Evolutionary conservation across 1,140 invertebrate genomes (phyloP), one percentile per base, ranked within the genome.

Genomic region (Bathynomus jamesi): DNA sequence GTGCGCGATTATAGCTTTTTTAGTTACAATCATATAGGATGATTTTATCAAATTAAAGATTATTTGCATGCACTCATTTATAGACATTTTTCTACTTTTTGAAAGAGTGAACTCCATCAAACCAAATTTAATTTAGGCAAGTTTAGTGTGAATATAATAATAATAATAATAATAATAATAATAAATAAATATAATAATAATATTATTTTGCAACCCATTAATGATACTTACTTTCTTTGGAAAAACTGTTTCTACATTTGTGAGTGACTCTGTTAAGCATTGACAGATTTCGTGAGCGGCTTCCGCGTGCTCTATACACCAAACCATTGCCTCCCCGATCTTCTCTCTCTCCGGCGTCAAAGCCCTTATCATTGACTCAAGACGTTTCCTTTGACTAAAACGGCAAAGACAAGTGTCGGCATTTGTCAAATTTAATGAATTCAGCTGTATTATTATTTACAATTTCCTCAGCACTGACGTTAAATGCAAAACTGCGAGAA

Each of bases 251-350:
- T 87, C 85, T 29, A 88, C 80, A 79, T 91, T 93, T 11, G 89
- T 88, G 53, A 98, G 82, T 0, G 92, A 90, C 80, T 95, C 92
- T 7, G 86, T 85, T 71, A 99, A 89, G 81, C 93, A 96, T 75
- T 95, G 91, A 63, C 94, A 91, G 70, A 99, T 94, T 85, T 99
- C 96, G 80, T 96, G 92, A 24, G 93, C 93, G 63, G 95, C 93
- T 83, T 98, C 96, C 25, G 95, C 94, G 84, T 99, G 96, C 80
- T 99, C 96, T 70, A 99, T 91, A 83, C 96, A 99, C 87, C 96
- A 99, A 27, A 98, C 90, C 97, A 99, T 99, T 0, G 90, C 90
- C 82, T 98, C 95, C 17, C 91, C 95, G 71, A 98, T 88, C 82
- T 90, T 91, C 66, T 87, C 83, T 76, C 92, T 86, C 81, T 97